Evolutionary conservation across 2,113 vertebrate species (phyloP), one percentile per base, ranked within the genome.

Genomic region (Calidris pugnax): DNA sequence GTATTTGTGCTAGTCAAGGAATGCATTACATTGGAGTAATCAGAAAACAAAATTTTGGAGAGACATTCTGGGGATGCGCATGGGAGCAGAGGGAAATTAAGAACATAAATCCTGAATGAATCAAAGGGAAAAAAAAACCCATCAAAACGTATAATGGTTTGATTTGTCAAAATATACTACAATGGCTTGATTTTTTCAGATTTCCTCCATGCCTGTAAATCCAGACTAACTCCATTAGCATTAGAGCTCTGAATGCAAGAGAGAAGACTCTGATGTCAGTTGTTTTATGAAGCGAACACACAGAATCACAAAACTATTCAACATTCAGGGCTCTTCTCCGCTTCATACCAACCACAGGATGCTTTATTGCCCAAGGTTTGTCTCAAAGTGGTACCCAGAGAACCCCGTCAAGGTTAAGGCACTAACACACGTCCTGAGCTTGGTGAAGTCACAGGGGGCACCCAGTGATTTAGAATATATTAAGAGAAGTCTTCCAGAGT

Each of bases 71-170:
- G 55, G 57, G 50, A n/a, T 45, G 55, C 43, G 57, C 74, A 76
- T 4, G 5, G 37, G 59, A 93, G 45, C 35, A 26, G 60, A 76
- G 19, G 35, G 74, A 96, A 95, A 87, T 59, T 39, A 95, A 92
- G 77, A 81, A 59, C 17, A 75, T 73, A 81, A 78, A 93, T 75
- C 81, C 41, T 53, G 27, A 92, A 56, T 23, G 33, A 84, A 71
- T 75, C 27, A 48, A 76, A 75, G 47, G 14, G 1, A 41, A 81
- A 50, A 75, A 35, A 6, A 1, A 53, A 28, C 5, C 0, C 7
- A 66, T 66, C n/a, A 48, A 79, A n/a, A 85, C 5, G 6, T 48
- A 21, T 55, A 90, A 93, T 39, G 37, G 50, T 19, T 82, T 87
- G 20, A 75, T 91, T 89, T 94, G 45, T 85, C 78, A 80, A 78